These are phyloP conservation scores for Encarsia formosa DNA, from an alignment of 2,888 invertebrate species.

Conservation along the genomic window DNA sequence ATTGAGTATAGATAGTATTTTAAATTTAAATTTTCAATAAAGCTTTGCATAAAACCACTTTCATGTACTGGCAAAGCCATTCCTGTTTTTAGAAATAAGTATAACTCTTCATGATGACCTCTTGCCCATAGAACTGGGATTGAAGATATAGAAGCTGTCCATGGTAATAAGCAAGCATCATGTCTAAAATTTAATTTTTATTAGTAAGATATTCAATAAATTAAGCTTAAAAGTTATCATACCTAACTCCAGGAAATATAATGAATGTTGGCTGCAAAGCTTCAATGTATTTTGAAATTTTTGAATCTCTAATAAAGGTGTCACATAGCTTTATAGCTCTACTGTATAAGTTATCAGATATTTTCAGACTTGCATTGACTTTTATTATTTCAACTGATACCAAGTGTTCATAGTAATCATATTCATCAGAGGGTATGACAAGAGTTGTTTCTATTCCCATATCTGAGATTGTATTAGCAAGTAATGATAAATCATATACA, in stretches of 20 bases:
- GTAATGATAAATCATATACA: constrained; percentile 42
- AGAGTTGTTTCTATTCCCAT: constrained; percentile 42
- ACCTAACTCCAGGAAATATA: constrained; percentile 47
- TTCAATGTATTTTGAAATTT: constrained; percentile 33
- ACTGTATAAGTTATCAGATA: constrained; percentile 29
- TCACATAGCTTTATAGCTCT: constrained; percentile 40
- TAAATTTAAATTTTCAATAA: constrained; percentile 31
- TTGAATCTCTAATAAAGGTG: constrained; percentile 35
- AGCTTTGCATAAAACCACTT: constrained; percentile 33
- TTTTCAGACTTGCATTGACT: constrained; percentile 29
- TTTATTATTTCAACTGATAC: constrained; percentile 38
- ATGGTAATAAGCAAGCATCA: constrained; percentile 47
- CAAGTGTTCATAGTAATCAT: constrained; percentile 41
- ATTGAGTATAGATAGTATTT: constrained; percentile 31
- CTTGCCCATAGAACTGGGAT: constrained; percentile 45
- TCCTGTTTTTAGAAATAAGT: constrained; percentile 41
- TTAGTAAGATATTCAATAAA: constrained; percentile 5
- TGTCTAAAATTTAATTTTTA: constrained; percentile 37
- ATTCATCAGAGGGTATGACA: constrained; percentile 34
- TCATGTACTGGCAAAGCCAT: constrained; percentile 42
- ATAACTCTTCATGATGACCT: constrained; percentile 41
- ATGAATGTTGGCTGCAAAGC: constrained; percentile 43
- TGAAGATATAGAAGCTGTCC: constrained; percentile 38
- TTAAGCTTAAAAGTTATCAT: constrained; percentile 13
- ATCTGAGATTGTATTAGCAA: constrained; percentile 46